These are phyloP conservation scores for Anthonomus grandis DNA, from an alignment of 1,140 invertebrate genomes.

Conservation along the genomic window DNA sequence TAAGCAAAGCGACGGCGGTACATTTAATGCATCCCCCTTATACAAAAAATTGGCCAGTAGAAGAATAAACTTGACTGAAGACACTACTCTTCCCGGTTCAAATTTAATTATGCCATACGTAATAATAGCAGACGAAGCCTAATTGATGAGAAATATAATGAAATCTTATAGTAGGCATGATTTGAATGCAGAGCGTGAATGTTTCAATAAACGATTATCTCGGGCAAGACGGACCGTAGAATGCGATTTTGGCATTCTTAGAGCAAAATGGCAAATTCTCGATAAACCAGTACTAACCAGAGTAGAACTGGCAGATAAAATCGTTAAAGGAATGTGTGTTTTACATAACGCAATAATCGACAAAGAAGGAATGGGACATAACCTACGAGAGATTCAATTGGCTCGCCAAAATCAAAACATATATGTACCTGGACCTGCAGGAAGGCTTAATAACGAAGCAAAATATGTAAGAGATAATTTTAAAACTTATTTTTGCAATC, in stretches of 20 bases:
- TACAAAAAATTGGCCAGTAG: background rate
- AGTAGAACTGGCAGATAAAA: conserved; percentile 33
- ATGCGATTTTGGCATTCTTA: conserved; percentile 1
- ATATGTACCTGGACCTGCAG: background rate
- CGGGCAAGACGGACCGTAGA: too few relatives aligned
- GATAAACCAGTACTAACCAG: conserved; percentile 34
- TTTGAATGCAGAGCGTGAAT: background rate
- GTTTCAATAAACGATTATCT: too few relatives aligned
- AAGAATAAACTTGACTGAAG: background rate
- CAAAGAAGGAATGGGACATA: conserved; percentile 26
- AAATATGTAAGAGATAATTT: too few relatives aligned
- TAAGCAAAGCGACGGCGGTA: conserved; percentile 44
- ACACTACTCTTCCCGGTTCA: background rate
- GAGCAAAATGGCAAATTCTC: conserved; percentile 48
- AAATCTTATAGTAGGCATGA: background rate
- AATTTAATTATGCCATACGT: background rate
- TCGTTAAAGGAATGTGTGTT: conserved; percentile 37
- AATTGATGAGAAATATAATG: too few relatives aligned
- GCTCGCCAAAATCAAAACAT: background rate
- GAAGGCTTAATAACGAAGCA: too few relatives aligned
- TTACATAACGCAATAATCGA: conserved; percentile 33
- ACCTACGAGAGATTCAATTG: too few relatives aligned
- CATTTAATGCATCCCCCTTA: conserved; percentile 31
- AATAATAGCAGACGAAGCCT: too few relatives aligned
- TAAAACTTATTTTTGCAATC: background rate